Base-by-base conservation (phyloP, 2,888 invertebrate species). In the Stenchaetothrips biformis region DNA sequence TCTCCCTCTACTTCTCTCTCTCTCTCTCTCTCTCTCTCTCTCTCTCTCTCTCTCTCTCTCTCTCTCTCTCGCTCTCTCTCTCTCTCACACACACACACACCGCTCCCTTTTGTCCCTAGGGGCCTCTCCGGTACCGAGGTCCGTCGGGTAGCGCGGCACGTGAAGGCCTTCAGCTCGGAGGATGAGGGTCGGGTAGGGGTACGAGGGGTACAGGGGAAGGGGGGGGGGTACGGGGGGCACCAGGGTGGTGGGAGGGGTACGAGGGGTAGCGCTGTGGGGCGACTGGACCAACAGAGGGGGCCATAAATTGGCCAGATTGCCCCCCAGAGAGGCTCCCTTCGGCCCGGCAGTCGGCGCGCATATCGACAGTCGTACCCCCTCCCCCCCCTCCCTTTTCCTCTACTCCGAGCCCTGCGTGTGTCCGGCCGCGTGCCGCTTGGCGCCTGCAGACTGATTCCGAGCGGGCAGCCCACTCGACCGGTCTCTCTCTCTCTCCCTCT, bases 331-430 rank as follows among this genome's bases (percentile, higher is more conserved):
- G 67, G 67, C 67, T 67, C 67, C 67, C 67, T 21, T 25, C 67
- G 67, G 67, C 79, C 59, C 80, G 79, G 78, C 53, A n/a, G 67
- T 21, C 13, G 77, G 80, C 74, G 80, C 78, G 79, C 78, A 78
- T 79, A 78, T 25, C 80, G 67, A 18, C 78, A 48, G 47, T 78
- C 49, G 59, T 49, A n/a, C 13, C 78, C 47, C 77, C 13, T 79
- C 53, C n/a, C 6, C 62, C 48, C n/a, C 74, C 62, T n/a, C 48
- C 80, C 80, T 48, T 37, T 37, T 37, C 37, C 37, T 4, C 37
- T 18, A 77, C 77, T 8, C 77, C 77, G 78, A 48, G 77, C 27
- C 77, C 78, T 37, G 48, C 21, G 78, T 81, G 48, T n/a, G 47
- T 25, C 78, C 21, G 18, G 49, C 37, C 8, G 67, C 67, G 67